Evolutionary conservation across 2,113 vertebrate species (phyloP), one percentile per base, ranked within the genome.

Genomic region (Cavia porcellus): DNA sequence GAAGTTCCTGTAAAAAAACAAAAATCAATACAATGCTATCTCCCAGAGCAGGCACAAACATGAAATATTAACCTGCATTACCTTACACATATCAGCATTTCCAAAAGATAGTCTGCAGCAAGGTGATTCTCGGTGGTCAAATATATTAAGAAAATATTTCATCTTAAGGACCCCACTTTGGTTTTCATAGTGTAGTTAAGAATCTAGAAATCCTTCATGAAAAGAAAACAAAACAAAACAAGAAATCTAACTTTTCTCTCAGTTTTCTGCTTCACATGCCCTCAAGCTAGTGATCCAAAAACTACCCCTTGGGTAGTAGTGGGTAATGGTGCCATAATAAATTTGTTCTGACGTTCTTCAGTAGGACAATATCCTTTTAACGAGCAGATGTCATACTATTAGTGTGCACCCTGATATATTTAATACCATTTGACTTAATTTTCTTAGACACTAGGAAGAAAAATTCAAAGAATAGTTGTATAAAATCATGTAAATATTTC

Each of bases 61-160:
- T 45, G 92, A 96, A 96, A 91, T 74, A 90, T 90, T 94, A 38
- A 96, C 66, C 87, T 95, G 85, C 75, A 87, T 84, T 85, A 74
- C 59, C 0, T 22, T 22, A 45, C 4, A 68, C 35, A 17, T 7
- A 25, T 24, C 68, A 45, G 81, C 72, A 57, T 72, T 88, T 61
- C 77, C 22, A 38, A 87, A 89, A 74, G 57, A 92, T 30, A 82
- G 22, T 47, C 64, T 92, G 3, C 2, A 74, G 82, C 72, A 50
- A 28, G 57, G 59, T 68, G 57, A 90, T 50, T 66, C 81, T 77
- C 82, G 57, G 20, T 50, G 72, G 64, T 77, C 84, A 82, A 28
- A 86, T 80, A 30, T 25, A 79, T 70, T 92, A 70, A 93, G 81
- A 82, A 95, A 95, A 92, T 62, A 42, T 28, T 82, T 77, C 64